Evolutionary conservation across 2,888 invertebrate genomes (phyloP).

Genomic region (Megalurothrips usitatus): DNA sequence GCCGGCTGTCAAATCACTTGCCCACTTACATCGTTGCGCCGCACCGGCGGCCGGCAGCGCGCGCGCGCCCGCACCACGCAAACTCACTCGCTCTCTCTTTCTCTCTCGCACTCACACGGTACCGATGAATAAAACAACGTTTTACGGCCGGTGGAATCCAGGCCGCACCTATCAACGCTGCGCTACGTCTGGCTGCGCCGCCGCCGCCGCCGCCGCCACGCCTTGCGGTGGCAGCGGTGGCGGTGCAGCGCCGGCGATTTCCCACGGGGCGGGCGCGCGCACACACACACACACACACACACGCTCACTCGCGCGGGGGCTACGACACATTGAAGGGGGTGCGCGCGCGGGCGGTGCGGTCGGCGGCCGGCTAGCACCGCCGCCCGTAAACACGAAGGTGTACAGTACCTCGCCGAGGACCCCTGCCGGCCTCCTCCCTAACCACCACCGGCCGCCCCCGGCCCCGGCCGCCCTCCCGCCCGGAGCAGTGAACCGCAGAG

Average conservation of each 20-base stretch:
- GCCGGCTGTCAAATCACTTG: background rate
- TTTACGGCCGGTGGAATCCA: background rate
- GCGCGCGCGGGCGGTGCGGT: background rate
- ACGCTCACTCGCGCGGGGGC: background rate
- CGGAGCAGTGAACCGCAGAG: no score
- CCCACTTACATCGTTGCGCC: background rate
- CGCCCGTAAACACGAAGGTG: constrained; percentile 7
- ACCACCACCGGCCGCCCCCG: no score
- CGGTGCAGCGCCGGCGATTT: background rate
- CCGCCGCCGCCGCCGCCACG: background rate
- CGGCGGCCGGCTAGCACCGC: background rate
- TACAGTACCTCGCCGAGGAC: background rate
- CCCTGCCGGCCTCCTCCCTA: no score
- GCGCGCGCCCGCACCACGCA: background rate
- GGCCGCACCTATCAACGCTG: constrained; percentile 8
- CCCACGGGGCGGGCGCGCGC: constrained; percentile 13
- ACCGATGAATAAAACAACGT: constrained; percentile 6
- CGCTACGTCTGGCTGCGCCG: background rate
- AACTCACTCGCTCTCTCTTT: background rate
- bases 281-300: no score
- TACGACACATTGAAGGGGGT: background rate
- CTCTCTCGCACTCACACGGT: background rate
- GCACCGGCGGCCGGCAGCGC: background rate
- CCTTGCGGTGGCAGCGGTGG: background rate
- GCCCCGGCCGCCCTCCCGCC: no score